Evolutionary conservation across 1,140 invertebrate genomes (phyloP).

Genomic region (Cecropterus lyciades): DNA sequence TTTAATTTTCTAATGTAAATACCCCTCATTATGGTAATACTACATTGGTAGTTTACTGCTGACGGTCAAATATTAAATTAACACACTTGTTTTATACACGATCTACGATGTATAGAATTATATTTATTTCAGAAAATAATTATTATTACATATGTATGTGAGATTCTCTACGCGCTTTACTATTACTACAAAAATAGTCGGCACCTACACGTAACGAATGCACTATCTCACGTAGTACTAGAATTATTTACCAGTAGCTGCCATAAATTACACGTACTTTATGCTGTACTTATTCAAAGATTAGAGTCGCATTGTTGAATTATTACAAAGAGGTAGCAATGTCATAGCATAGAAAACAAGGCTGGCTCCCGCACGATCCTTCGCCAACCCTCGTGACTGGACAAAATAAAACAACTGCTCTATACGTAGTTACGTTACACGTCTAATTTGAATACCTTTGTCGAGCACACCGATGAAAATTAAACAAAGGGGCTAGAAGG

Average conservation of each 20-base stretch:
- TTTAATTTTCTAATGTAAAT: too few species aligned
- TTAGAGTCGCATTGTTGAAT: conserved; percentile 52
- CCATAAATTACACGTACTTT: conserved; percentile 50
- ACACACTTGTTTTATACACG: too few species aligned
- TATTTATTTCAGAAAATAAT: too few species aligned
- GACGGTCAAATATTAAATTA: too few species aligned
- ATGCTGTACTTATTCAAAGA: conserved; percentile 48
- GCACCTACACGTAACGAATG: background rate
- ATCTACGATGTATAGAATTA: too few species aligned
- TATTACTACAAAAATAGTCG: background rate
- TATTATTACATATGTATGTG: too few species aligned
- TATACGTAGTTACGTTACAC: conserved; percentile 14
- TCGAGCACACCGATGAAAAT: conserved; percentile 40
- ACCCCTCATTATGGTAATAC: too few species aligned
- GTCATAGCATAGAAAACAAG: conserved; percentile 49
- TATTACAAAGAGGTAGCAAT: conserved; percentile 46
- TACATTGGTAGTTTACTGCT: too few species aligned
- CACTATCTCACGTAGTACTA: conserved; percentile 25
- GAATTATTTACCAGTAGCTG: conserved; percentile 46
- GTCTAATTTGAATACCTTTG: conserved; percentile 59
- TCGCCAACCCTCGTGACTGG: conserved; percentile 52
- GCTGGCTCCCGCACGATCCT: conserved; percentile 56
- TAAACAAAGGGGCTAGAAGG: conserved; percentile 40
- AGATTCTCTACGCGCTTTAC: too few species aligned
- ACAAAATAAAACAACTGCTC: conserved; percentile 42